Base-by-base conservation (phyloP, 2,888 invertebrate species). In the Ephialtes manifestator region DNA sequence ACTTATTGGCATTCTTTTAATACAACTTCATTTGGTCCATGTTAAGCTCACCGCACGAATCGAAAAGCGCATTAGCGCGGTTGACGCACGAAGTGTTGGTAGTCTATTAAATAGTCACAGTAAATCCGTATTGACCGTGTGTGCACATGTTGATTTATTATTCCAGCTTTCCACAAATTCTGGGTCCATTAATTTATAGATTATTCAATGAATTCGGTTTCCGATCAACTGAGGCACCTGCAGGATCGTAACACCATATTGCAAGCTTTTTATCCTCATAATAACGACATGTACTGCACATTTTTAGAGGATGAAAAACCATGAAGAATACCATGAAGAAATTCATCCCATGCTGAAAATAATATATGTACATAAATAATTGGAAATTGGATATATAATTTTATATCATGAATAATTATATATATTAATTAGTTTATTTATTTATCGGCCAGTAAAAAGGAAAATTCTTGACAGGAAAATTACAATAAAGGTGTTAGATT, bases 121-220 rank as follows among this genome's bases (percentile, higher is more conserved):
- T 71, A 89, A 91, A 91, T 91, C 89, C 89, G 88, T 86, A 89
- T 88, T 86, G 89, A 89, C 87, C 89, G 87, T 46, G 58, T 76
- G 24, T 20, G 65, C 55, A 39, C 39, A 43, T 70, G 65, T 53
- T 71, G 39, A 77, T 85, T 71, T 67, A 79, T 82, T 65, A 71
- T 82, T 85, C 48, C 43, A 15, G 77, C 77, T 78, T 35, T 35
- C 65, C 60, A 24, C 78, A 85, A 71, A 82, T 70, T n/a, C 43
- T 43, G 60, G 58, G 43, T 15, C 76, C 65, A 67, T 78, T 60
- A 72, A 78, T 35, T 65, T 70, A 46, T 79, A 15, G 51, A 85
- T 79, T 79, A 82, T 82, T 85, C 58, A 76, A 63, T 58, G 55
- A 58, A 76, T 79, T 79, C 24, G 63, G 75, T 79, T 85, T 79